Conservation (phyloP, 1,140 invertebrate genomes). For the Drosophila mayri region DNA sequence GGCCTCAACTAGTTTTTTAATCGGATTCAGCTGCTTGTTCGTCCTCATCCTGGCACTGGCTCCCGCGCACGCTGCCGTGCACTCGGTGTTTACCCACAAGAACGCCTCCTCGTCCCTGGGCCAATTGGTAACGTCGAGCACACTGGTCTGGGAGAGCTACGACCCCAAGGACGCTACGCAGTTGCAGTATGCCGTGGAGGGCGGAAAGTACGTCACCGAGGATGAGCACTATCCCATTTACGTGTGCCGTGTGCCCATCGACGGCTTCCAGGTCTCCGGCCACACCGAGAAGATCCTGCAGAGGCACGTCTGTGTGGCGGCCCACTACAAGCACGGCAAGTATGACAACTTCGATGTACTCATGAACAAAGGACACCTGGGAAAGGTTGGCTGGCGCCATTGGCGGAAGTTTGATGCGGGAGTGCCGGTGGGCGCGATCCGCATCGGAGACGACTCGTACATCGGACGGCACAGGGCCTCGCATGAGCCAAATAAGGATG, state of each 20-base stretch:
- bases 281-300: slow-evolving; percentile 87
- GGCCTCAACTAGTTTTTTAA: slow-evolving; percentile 9
- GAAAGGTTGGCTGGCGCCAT: slow-evolving; percentile 89
- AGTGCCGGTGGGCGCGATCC: slow-evolving; percentile 88
- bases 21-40: slow-evolving; percentile 28
- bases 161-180: slow-evolving; percentile 84
- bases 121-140: slow-evolving; percentile 87
- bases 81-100: slow-evolving; percentile 71
- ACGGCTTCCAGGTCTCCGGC: slow-evolving; percentile 90
- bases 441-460: slow-evolving; percentile 85
- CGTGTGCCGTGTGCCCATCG: slow-evolving; percentile 90
- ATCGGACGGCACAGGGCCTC: slow-evolving; percentile 85
- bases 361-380: slow-evolving; percentile 91
- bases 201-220: slow-evolving; percentile 85
- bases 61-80: slow-evolving; percentile 44
- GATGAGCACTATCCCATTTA: slow-evolving; percentile 87
- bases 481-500: slow-evolving; percentile 49
- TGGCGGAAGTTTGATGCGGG: slow-evolving; percentile 89
- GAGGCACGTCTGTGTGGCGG: slow-evolving; percentile 88
- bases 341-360: slow-evolving; percentile 90
- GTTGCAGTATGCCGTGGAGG: slow-evolving; percentile 86
- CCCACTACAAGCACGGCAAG: slow-evolving; percentile 87
- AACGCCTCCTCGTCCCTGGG: slow-evolving; percentile 72
- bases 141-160: slow-evolving; percentile 86
- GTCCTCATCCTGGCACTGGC: slow-evolving; percentile 29